Conservation (phyloP, 2,113 vertebrate genomes). For the Mesembrinibis cayennensis region DNA sequence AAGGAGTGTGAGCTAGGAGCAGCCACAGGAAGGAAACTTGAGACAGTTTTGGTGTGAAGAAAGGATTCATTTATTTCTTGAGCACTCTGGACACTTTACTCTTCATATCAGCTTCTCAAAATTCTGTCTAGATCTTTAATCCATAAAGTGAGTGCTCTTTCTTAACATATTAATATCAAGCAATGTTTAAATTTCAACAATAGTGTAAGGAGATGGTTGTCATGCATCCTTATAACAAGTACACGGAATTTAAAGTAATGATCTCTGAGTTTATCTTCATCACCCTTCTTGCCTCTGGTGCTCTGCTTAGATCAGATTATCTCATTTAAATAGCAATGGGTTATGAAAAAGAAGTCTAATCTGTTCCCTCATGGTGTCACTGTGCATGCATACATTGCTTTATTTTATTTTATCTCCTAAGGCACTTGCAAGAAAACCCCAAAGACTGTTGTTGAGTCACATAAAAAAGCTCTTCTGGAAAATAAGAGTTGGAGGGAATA, state of each 20-base stretch:
- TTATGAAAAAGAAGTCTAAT: constrained; percentile 33
- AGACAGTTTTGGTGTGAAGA: background rate
- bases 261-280: constrained; percentile 33
- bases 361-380: constrained; percentile 31
- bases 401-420: constrained; percentile 39
- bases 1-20: background rate
- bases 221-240: background rate
- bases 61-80: background rate
- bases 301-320: constrained; percentile 54
- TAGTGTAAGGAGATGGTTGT: background rate
- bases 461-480: constrained; percentile 33
- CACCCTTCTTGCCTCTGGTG: constrained; percentile 33
- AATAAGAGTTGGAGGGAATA: constrained; percentile 37
- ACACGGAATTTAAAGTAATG: constrained; percentile 37
- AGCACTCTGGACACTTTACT: background rate
- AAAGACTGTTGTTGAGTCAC: constrained; percentile 38
- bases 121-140: background rate
- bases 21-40: background rate
- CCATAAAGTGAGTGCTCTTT: background rate
- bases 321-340: constrained; percentile 59
- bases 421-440: constrained; percentile 31
- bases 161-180: background rate
- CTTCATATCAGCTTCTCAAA: background rate
- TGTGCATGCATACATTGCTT: constrained; percentile 23
- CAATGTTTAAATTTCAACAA: background rate